Conservation (phyloP, 2,797 vertebrate species). For the Champsocephalus gunnari region DNA sequence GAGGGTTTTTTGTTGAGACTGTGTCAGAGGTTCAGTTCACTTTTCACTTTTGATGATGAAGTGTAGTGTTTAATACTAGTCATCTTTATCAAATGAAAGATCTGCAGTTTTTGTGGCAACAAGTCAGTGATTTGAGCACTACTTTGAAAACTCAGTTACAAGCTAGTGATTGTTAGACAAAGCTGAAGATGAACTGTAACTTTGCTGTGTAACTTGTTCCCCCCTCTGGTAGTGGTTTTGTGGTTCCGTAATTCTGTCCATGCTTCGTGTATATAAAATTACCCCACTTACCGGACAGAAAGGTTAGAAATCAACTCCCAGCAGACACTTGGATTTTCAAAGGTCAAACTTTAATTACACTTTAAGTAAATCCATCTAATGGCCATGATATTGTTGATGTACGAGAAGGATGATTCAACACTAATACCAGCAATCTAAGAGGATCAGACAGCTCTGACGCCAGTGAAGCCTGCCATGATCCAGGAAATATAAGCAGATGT, state of each 20-base stretch:
- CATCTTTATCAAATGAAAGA: background rate
- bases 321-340: background rate
- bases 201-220: background rate
- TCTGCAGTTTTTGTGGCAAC: background rate
- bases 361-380: constrained; percentile 54
- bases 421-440: constrained; percentile 47
- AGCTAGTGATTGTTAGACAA: background rate
- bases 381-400: constrained; percentile 38
- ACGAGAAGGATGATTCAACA: constrained; percentile 38
- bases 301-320: background rate
- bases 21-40: constrained; percentile 19
- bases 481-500: constrained; percentile 49
- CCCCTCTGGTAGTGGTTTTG: background rate
- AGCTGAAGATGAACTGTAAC: background rate
- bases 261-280: constrained; percentile 1
- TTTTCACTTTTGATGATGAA: constrained; percentile 9
- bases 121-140: background rate
- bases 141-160: constrained; percentile 2
- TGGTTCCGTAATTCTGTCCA: constrained; percentile 22
- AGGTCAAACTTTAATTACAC: constrained; percentile 53
- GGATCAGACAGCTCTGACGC: constrained; percentile 50
- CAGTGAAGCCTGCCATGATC: constrained; percentile 33
- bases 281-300: constrained; percentile 18
- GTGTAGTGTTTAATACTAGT: background rate
- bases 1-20: constrained; percentile 37